Conservation (phyloP, 1,140 invertebrate genomes). For the Cotesia vestalis region DNA sequence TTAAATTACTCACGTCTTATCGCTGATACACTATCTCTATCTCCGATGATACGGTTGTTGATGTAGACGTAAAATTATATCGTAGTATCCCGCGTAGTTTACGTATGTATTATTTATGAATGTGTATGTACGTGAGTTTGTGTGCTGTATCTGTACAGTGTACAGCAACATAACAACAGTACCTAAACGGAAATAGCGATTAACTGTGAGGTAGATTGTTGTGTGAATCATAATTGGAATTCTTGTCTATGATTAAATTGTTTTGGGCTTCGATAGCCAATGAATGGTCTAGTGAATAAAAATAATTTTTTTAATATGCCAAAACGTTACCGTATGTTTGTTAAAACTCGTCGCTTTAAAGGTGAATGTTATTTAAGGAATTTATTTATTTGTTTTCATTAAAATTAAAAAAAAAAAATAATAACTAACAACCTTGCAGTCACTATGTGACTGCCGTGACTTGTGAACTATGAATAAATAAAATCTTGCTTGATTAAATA, state of each 20-base stretch:
- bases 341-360: slow-evolving; percentile 42
- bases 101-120: too few relatives aligned
- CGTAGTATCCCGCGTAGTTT: too few relatives aligned
- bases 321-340: slow-evolving; percentile 52
- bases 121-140: too few relatives aligned
- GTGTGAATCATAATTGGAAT: slow-evolving; percentile 7
- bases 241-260: background rate
- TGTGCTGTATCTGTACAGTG: background rate
- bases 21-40: slow-evolving; percentile 31
- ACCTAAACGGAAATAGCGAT: too few relatives aligned
- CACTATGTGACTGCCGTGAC: too few relatives aligned
- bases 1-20: slow-evolving; percentile 49
- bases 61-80: slow-evolving; percentile 6
- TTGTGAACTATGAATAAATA: too few relatives aligned
- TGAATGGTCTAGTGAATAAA: too few relatives aligned
- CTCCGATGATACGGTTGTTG: background rate
- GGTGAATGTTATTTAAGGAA: slow-evolving; percentile 31
- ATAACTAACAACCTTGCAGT: too few relatives aligned
- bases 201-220: background rate
- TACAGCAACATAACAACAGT: background rate
- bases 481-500: too few relatives aligned
- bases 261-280: background rate
- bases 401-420: too few relatives aligned
- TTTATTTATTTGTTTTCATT: slow-evolving; percentile 5
- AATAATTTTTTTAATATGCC: slow-evolving; percentile 44